A percentile compares a stretch with the other conserved stretches of the same genome.
phyloP scores from a whole-genome alignment of 1,140 invertebrate genomes.

The Gonioctena quinquepunctata region DNA sequence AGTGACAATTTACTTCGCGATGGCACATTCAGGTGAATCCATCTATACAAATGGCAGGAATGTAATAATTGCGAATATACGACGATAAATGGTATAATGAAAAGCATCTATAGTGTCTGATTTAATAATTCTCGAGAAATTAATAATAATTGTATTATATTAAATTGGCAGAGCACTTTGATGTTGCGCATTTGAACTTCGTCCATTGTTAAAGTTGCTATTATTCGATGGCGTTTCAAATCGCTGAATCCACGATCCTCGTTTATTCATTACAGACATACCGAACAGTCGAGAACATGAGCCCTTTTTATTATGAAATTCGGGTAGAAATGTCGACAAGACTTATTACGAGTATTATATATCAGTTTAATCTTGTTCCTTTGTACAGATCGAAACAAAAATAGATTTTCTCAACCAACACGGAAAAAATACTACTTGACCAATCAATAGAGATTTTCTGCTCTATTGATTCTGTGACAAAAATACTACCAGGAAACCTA shows the following conservation, averaged over 20 bases:
- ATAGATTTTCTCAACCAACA: no score
- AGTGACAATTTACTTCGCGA: conserved; percentile 5
- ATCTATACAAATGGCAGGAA: conserved; percentile 30
- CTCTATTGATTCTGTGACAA: no score
- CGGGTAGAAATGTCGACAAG: no score
- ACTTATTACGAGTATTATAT: no score
- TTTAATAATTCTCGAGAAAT: conserved; percentile 48
- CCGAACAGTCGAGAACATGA: conserved; percentile 8
- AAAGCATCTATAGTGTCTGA: conserved; percentile 41
- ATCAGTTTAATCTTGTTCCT: no score
- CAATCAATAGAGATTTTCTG: background rate
- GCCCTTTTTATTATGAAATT: background rate
- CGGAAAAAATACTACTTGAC: background rate
- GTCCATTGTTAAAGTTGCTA: conserved; percentile 35
- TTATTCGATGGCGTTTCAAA: conserved; percentile 36
- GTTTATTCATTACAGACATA: conserved; percentile 20
- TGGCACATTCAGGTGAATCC: conserved; percentile 28
- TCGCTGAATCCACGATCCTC: background rate
- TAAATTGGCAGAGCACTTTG: conserved; percentile 44
- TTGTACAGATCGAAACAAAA: no score
- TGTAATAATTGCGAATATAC: conserved; percentile 37
- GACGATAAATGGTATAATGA: conserved; percentile 34
- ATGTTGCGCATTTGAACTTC: conserved; percentile 41
- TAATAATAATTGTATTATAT: conserved; percentile 48
- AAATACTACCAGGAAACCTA: no score